These are phyloP conservation scores for Pygocentrus nattereri DNA, from an alignment of 2,797 vertebrate species.

Conservation along the genomic window DNA sequence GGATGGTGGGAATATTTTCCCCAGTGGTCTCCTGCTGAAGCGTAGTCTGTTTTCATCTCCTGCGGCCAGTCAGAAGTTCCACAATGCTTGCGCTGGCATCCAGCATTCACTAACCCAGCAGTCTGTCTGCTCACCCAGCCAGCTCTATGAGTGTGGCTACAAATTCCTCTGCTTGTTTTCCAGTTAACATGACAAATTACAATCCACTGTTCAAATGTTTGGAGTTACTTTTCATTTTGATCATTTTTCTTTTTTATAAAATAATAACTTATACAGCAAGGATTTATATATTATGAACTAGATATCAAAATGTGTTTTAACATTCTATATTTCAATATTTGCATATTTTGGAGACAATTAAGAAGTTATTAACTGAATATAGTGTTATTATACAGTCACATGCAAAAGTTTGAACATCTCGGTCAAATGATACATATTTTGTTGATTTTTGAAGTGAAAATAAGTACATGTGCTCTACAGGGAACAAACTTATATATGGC, in stretches of 20 bases:
- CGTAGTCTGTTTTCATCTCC: slow-evolving; percentile 25
- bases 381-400: neutral
- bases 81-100: slow-evolving; percentile 18
- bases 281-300: neutral
- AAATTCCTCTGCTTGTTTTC: slow-evolving; percentile 5
- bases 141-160: neutral
- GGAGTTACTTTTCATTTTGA: neutral
- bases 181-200: neutral
- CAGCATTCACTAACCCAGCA: neutral
- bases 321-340: neutral
- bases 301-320: neutral
- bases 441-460: too few species aligned
- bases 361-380: neutral
- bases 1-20: slow-evolving; percentile 14
- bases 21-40: slow-evolving; percentile 11
- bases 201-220: neutral
- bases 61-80: slow-evolving; percentile 10
- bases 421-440: too few species aligned
- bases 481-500: too few species aligned
- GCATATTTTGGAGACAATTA: neutral
- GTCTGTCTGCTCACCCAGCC: neutral
- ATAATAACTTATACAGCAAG: neutral
- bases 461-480: too few species aligned
- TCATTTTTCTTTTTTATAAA: neutral
- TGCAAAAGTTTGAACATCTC: too few species aligned